Percentiles rank a stretch among this genome's conserved stretches.
Conservation (phyloP, 1,140 invertebrate species). For the Zaprionus capensis region DNA sequence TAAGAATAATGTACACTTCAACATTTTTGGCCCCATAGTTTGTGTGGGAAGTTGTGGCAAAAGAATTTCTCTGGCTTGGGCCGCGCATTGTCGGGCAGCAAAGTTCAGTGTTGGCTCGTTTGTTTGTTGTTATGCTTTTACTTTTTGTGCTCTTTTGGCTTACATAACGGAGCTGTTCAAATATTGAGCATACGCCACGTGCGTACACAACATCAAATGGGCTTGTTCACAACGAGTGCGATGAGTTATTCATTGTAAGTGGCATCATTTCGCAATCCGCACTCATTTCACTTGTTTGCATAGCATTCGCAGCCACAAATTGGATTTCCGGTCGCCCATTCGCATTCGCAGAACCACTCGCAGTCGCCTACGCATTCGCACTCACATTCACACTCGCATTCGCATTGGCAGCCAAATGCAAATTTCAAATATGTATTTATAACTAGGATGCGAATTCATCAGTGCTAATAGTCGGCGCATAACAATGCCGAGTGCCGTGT, state of each 20-base stretch:
- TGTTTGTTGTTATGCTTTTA: constrained; percentile 17
- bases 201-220: constrained; percentile 19
- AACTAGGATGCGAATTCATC: constrained; percentile 64
- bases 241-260: constrained; percentile 34
- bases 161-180: constrained; percentile 32
- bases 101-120: constrained; percentile 12
- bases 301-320: constrained; percentile 40
- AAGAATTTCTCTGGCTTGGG: constrained; percentile 10
- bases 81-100: background rate
- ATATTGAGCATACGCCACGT: constrained; percentile 50
- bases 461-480: constrained; percentile 54
- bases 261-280: constrained; percentile 12
- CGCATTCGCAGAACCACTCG: background rate
- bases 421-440: constrained; percentile 78
- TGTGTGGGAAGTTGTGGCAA: constrained; percentile 40
- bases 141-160: constrained; percentile 9
- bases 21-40: constrained; percentile 67
- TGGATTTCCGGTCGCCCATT: constrained; percentile 33
- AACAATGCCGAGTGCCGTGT: constrained; percentile 33
- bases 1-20: constrained; percentile 77
- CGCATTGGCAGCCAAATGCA: constrained; percentile 29
- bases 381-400: background rate
- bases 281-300: constrained; percentile 36
- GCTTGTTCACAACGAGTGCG: constrained; percentile 3
- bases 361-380: background rate